A percentile compares a stretch with the other conserved stretches of the same genome.
These are phyloP conservation scores for Pterostichus niger DNA, from an alignment of 2,888 invertebrate genomes.

Conservation along the genomic window DNA sequence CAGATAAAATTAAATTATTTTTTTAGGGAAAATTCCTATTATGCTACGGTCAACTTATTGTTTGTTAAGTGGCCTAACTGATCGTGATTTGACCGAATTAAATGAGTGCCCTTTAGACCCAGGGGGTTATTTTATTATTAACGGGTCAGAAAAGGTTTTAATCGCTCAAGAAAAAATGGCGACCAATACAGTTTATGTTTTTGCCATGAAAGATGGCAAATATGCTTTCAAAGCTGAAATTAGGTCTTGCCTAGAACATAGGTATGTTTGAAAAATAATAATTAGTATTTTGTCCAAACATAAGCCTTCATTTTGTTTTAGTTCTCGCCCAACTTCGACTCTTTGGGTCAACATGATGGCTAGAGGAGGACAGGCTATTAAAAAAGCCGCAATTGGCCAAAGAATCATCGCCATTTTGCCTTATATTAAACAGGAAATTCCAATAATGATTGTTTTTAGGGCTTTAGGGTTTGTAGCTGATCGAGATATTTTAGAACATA, in stretches of 20 bases:
- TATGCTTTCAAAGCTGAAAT: constrained; percentile 99
- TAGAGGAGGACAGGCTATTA: constrained; percentile 98
- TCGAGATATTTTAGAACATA: constrained; percentile 99
- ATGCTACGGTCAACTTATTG: constrained; percentile 99
- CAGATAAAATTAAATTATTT: too few species aligned
- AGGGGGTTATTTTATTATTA: constrained; percentile 99
- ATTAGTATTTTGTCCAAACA: background rate
- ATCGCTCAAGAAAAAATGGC: constrained; percentile 99
- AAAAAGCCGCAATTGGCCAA: constrained; percentile 99
- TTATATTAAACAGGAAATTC: constrained; percentile 99
- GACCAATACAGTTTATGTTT: constrained; percentile 99
- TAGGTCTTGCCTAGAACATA: constrained; percentile 93
- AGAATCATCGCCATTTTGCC: constrained; percentile 98
- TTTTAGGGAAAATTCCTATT: constrained; percentile 94
- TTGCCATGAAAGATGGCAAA: constrained; percentile 99
- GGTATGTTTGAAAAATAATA: constrained; percentile 24
- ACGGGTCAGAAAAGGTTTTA: constrained; percentile 98
- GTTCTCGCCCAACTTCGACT: constrained; percentile 97
- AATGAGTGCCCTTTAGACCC: constrained; percentile 99
- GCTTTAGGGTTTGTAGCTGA: constrained; percentile 99
- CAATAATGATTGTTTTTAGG: constrained; percentile 99
- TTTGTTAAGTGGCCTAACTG: constrained; percentile 94
- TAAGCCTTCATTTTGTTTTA: constrained; percentile 76
- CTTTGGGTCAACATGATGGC: constrained; percentile 99
- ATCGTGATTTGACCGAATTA: constrained; percentile 99